These are phyloP conservation scores for Diplolepis rosae DNA, from an alignment of 2,888 invertebrate species.

Conservation along the genomic window DNA sequence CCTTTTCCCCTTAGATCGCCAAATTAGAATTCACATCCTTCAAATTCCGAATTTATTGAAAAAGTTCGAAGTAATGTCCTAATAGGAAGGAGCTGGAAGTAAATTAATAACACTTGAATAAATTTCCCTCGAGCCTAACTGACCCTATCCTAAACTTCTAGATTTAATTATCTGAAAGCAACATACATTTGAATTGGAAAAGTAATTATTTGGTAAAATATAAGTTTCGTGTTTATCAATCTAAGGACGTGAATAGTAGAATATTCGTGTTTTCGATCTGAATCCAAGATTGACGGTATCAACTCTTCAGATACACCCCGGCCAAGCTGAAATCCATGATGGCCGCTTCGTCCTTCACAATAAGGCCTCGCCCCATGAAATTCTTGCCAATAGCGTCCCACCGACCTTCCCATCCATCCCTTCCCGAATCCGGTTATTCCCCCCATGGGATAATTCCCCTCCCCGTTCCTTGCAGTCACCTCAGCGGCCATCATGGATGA, in stretches of 20 bases:
- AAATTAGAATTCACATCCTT: background rate
- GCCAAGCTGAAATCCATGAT: slow-evolving; percentile 71
- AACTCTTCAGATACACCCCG: slow-evolving; percentile 38
- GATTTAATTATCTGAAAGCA: slow-evolving; percentile 1
- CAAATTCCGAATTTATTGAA: background rate
- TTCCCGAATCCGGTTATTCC: slow-evolving; percentile 56
- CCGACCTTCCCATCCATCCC: slow-evolving; percentile 60
- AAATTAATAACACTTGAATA: background rate
- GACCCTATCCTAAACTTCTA: background rate
- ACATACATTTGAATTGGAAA: background rate
- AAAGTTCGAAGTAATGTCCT: background rate
- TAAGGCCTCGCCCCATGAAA: slow-evolving; percentile 60
- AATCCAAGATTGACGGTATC: background rate
- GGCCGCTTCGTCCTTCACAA: slow-evolving; percentile 64
- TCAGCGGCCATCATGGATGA: slow-evolving; percentile 66
- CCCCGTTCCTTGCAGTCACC: slow-evolving; percentile 16
- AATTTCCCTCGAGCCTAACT: background rate
- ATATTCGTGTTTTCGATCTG: background rate
- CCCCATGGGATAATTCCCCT: slow-evolving; percentile 44
- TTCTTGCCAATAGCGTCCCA: slow-evolving; percentile 65
- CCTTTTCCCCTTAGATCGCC: background rate
- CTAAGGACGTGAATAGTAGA: background rate
- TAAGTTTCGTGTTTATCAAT: background rate
- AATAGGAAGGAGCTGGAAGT: background rate
- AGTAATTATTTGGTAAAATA: background rate